Percentiles rank a stretch among this genome's conserved stretches.
Conservation (phyloP, 2,888 invertebrate genomes). For the Noctua pronuba region DNA sequence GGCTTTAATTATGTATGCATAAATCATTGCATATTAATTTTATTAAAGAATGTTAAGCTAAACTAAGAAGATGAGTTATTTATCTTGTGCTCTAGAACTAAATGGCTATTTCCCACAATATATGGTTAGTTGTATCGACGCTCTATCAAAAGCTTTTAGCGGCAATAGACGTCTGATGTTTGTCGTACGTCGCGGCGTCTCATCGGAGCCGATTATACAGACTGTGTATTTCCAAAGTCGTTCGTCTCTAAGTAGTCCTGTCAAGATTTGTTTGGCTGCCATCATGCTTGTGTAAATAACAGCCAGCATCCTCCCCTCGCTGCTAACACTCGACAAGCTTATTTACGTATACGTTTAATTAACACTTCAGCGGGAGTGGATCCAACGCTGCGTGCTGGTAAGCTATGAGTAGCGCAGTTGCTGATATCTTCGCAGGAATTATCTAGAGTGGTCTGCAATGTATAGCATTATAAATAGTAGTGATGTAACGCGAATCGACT, state of each 20-base stretch:
- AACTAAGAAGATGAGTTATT: neutral
- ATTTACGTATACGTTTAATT: constrained; percentile 83
- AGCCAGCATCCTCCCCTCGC: constrained; percentile 68
- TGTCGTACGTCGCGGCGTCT: constrained; percentile 77
- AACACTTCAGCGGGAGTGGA: constrained; percentile 78
- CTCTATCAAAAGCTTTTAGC: constrained; percentile 75
- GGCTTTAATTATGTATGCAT: constrained; percentile 49
- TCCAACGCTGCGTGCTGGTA: constrained; percentile 66
- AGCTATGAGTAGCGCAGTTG: constrained; percentile 68
- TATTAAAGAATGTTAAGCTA: constrained; percentile 10
- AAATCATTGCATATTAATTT: constrained; percentile 44
- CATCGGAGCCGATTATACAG: constrained; percentile 58
- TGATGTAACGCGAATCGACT: constrained; percentile 67
- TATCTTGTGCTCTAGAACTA: constrained; percentile 1
- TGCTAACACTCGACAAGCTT: constrained; percentile 74
- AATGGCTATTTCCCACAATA: constrained; percentile 10
- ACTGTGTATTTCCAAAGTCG: constrained; percentile 59
- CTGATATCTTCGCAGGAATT: constrained; percentile 72
- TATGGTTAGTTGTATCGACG: constrained; percentile 29
- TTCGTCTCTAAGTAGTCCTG: constrained; percentile 76
- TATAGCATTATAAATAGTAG: constrained; percentile 68
- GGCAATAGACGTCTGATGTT: constrained; percentile 74
- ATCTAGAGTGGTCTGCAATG: constrained; percentile 72
- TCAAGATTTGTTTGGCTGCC: constrained; percentile 82
- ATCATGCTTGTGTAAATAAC: constrained; percentile 85